phyloP scores from a whole-genome alignment of 2,888 invertebrate genomes.

The Coelinius sp. region DNA sequence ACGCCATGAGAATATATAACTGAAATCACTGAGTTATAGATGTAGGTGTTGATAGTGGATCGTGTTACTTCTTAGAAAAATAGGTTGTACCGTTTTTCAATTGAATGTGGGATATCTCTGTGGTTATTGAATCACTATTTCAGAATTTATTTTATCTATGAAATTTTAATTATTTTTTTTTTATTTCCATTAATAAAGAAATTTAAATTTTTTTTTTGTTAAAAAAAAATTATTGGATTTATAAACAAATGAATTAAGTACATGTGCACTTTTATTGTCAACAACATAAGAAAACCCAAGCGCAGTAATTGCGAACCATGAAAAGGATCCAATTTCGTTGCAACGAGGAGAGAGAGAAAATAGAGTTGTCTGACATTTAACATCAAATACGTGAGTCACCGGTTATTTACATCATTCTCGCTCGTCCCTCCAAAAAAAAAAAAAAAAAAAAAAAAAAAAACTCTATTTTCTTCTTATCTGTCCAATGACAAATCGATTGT shows the following conservation, averaged over 20 bases:
- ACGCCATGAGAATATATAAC: slow-evolving; percentile 35
- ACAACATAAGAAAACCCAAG: no score
- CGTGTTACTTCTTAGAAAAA: slow-evolving; percentile 1
- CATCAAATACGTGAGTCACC: slow-evolving; percentile 17
- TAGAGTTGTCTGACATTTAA: background rate
- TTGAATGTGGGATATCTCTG: background rate
- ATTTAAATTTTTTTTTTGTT: no score
- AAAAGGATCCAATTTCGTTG: background rate
- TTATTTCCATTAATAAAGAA: no score
- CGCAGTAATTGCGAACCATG: no score
- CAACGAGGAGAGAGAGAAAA: background rate
- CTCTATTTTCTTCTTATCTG: background rate
- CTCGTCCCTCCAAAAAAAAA: background rate
- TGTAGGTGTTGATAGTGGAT: background rate
- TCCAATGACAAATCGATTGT: background rate
- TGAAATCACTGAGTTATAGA: background rate
- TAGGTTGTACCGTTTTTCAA: background rate
- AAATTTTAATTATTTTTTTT: no score
- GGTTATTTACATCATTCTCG: background rate
- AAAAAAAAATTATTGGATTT: no score
- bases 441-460: background rate
- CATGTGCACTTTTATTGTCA: no score
- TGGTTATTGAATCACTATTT: background rate
- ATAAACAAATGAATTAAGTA: no score
- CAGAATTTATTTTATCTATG: no score